A percentile compares a stretch with the other conserved stretches of the same genome.
Evolutionary conservation across 2,888 invertebrate genomes (phyloP).

Genomic region (Myopa tessellatipennis): DNA sequence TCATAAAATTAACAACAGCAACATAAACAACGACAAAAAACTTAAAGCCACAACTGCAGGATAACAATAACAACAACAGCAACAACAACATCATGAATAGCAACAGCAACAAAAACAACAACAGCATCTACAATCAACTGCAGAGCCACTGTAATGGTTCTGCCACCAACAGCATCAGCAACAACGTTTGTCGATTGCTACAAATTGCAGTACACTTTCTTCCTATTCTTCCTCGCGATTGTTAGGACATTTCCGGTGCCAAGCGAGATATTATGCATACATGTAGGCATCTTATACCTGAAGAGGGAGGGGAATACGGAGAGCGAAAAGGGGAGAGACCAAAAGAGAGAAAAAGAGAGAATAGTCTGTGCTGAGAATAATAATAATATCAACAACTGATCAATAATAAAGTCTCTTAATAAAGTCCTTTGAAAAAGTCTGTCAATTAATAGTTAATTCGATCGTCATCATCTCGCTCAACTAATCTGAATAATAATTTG

Average conservation of each 20-base stretch:
- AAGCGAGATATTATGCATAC: slow-evolving; percentile 20
- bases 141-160: background rate
- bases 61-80: background rate
- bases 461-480: too few relatives aligned
- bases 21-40: slow-evolving; percentile 12
- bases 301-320: too few relatives aligned
- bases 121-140: background rate
- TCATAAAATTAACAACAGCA: slow-evolving; percentile 16
- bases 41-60: background rate
- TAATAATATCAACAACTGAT: slow-evolving; percentile 7
- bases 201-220: background rate
- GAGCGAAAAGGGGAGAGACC: background rate
- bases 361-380: background rate
- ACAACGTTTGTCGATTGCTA: slow-evolving; percentile 14
- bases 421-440: too few relatives aligned
- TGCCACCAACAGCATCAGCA: background rate
- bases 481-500: too few relatives aligned
- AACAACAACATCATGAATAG: background rate
- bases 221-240: background rate
- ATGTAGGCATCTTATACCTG: too few relatives aligned
- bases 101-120: background rate
- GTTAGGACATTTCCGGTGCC: slow-evolving; percentile 27
- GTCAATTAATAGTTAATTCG: too few relatives aligned
- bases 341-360: background rate
- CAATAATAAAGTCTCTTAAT: too few relatives aligned